Evolutionary conservation across 1,140 invertebrate species (phyloP).

Genomic region (Zaprionus vittiger): DNA sequence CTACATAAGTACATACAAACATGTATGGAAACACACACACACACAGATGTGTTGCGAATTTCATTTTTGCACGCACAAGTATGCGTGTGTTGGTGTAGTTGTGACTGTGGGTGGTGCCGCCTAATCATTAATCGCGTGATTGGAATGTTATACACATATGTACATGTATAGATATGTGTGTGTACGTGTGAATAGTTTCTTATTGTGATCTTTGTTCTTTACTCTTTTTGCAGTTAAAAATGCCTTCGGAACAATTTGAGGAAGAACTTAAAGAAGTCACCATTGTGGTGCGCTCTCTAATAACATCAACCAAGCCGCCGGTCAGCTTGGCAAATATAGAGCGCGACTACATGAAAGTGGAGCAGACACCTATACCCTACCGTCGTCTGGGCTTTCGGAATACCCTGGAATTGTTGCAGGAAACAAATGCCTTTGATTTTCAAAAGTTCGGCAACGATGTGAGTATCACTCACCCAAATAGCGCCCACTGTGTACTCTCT

Average conservation of each 20-base stretch:
- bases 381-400: constrained; percentile 49
- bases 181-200: constrained; percentile 8
- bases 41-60: constrained; percentile 21
- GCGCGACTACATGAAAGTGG: constrained; percentile 57
- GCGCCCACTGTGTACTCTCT: constrained; percentile 3
- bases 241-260: constrained; percentile 30
- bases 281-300: constrained; percentile 67
- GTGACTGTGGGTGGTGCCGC: constrained; percentile 31
- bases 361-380: constrained; percentile 56
- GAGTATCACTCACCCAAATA: constrained; percentile 39
- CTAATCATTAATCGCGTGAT: constrained; percentile 44
- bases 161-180: not conserved
- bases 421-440: constrained; percentile 61
- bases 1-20: not conserved
- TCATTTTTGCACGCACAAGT: constrained; percentile 36
- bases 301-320: constrained; percentile 69
- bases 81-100: not conserved
- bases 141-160: constrained; percentile 13
- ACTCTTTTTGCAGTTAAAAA: constrained; percentile 16
- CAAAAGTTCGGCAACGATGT: constrained; percentile 43
- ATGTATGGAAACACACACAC: not conserved
- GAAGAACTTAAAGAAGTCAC: constrained; percentile 37
- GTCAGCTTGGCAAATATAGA: constrained; percentile 49
- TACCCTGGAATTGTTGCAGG: constrained; percentile 49
- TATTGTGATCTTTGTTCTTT: constrained; percentile 14